These are phyloP conservation scores for Tupaia chinensis DNA, from an alignment of 2,113 vertebrate species.

Conservation along the genomic window DNA sequence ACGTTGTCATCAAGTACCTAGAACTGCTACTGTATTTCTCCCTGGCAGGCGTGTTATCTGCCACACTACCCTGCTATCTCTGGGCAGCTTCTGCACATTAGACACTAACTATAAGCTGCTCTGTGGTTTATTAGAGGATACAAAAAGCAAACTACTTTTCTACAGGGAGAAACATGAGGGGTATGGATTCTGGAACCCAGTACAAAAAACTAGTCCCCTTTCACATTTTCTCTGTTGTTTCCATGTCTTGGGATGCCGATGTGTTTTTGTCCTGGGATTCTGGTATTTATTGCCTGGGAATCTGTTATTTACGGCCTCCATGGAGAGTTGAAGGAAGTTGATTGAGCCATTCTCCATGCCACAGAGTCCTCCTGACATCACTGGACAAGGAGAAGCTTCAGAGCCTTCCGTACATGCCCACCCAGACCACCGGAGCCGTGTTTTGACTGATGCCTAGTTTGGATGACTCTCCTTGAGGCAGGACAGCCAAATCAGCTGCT, in stretches of 20 bases:
- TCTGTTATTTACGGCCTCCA: not conserved
- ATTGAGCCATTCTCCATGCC: not conserved
- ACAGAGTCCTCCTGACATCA: not conserved
- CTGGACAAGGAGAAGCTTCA: not conserved
- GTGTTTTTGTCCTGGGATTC: not conserved
- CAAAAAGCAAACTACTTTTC: not conserved
- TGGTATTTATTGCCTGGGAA: not conserved
- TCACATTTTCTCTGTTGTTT: not conserved
- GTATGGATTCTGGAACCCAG: not conserved
- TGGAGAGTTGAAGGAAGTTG: not conserved
- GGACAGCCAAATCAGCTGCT: slow-evolving; percentile 49
- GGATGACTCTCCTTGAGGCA: slow-evolving; percentile 62
- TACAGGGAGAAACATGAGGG: not conserved
- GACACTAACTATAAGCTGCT: not conserved
- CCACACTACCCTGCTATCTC: not conserved
- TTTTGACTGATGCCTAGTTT: slow-evolving; percentile 53
- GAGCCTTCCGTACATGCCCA: not conserved
- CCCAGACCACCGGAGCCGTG: not conserved
- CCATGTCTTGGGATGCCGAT: not conserved
- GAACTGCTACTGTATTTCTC: not conserved
- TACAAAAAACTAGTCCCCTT: not conserved
- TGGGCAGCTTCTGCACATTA: not conserved
- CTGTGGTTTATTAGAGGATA: not conserved
- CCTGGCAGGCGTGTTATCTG: not conserved
- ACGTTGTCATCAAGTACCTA: not conserved